Evolutionary conservation across 1,140 invertebrate genomes (phyloP).

Genomic region (Trachymyrmex septentrionalis): DNA sequence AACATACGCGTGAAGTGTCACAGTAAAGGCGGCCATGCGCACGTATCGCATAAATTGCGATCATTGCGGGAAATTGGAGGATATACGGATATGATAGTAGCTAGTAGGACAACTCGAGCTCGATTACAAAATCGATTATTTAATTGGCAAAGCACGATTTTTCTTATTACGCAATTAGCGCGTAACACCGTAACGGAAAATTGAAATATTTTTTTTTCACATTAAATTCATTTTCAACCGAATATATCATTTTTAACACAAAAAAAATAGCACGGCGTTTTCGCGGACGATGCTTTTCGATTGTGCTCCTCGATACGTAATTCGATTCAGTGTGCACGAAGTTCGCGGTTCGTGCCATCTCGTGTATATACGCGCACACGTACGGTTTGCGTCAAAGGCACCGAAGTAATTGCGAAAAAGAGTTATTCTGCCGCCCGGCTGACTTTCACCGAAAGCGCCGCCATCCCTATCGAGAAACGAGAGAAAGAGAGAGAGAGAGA

Average conservation of each 20-base stretch:
- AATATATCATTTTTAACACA: constrained; percentile 5
- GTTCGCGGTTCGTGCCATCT: constrained; percentile 6
- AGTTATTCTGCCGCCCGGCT: constrained; percentile 68
- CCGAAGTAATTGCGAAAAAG: constrained; percentile 72
- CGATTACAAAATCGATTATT: neutral
- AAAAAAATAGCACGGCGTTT: neutral
- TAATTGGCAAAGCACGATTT: neutral
- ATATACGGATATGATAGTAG: neutral
- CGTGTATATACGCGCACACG: neutral
- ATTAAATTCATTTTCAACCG: constrained; percentile 15
- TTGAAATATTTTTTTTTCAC: neutral
- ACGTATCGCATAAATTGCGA: neutral
- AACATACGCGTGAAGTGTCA: constrained; percentile 52
- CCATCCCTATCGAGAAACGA: neutral
- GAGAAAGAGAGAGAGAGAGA: neutral
- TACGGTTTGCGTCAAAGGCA: constrained; percentile 55
- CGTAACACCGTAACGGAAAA: neutral
- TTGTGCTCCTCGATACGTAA: constrained; percentile 21
- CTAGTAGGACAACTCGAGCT: neutral
- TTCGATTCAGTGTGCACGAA: constrained; percentile 24
- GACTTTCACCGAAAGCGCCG: constrained; percentile 67
- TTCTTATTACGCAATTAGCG: neutral
- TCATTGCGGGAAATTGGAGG: neutral
- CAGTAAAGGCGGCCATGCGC: constrained; percentile 4
- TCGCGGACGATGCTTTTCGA: constrained; percentile 2